phyloP scores from a whole-genome alignment of 2,888 invertebrate genomes.

The Vanessa cardui region DNA sequence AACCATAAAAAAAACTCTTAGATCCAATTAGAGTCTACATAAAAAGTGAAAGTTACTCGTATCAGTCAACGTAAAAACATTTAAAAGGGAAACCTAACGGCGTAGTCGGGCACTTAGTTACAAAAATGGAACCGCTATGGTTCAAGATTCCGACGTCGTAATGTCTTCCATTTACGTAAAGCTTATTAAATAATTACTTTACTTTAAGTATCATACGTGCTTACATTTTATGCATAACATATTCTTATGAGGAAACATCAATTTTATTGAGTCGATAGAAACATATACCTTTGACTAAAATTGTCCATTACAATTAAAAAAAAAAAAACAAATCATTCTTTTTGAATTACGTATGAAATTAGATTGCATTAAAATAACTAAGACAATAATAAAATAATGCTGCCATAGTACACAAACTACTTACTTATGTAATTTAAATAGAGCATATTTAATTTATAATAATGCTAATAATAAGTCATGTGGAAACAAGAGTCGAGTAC shows the following conservation, averaged over 20 bases:
- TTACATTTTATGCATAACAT: conserved; percentile 4
- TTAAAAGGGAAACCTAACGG: conserved; percentile 39
- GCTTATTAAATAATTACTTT: conserved; percentile 32
- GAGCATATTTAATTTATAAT: too few species aligned
- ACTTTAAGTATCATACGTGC: conserved; percentile 4
- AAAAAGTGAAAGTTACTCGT: conserved; percentile 35
- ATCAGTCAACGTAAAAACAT: conserved; percentile 25
- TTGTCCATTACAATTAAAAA: too few species aligned
- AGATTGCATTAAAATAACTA: too few species aligned
- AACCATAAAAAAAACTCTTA: conserved; percentile 13
- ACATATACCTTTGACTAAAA: too few species aligned
- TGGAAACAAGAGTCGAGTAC: conserved; percentile 14
- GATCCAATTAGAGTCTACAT: conserved; percentile 28
- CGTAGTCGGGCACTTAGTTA: conserved; percentile 31
- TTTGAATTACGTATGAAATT: too few species aligned
- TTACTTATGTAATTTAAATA: too few species aligned
- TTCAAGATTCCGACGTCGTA: conserved; percentile 35
- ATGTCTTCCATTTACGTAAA: conserved; percentile 30
- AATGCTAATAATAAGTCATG: conserved; percentile 4
- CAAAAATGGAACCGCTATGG: conserved; percentile 46
- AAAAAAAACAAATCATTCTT: too few species aligned
- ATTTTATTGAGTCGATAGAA: background rate
- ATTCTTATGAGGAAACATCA: background rate
- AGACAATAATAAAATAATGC: too few species aligned
- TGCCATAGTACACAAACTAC: too few species aligned